Evolutionary conservation across 2,888 invertebrate species (phyloP).

Genomic region (Agrilus mali): DNA sequence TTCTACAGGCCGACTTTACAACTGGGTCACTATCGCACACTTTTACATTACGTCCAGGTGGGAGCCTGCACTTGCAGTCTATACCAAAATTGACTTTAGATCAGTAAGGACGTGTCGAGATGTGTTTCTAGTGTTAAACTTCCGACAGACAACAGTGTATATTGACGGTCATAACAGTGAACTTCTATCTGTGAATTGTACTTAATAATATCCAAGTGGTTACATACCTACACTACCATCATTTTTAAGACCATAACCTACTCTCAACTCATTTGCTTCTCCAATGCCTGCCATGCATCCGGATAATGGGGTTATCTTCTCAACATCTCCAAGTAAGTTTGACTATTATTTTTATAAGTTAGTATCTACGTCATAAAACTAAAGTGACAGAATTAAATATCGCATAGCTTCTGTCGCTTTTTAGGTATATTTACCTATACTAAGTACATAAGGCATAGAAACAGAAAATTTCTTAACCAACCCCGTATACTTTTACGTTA

Average conservation of each 20-base stretch:
- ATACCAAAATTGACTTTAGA: conserved; percentile 17
- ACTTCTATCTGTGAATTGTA: too few species aligned
- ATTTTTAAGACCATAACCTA: too few species aligned
- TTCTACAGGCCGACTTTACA: conserved; percentile 29
- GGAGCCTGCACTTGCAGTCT: conserved; percentile 27
- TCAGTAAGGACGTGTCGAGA: conserved; percentile 21
- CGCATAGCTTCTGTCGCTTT: too few species aligned
- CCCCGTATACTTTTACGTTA: background rate
- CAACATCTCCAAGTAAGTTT: conserved; percentile 29
- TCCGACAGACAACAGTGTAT: too few species aligned
- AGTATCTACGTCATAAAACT: background rate
- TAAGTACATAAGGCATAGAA: too few species aligned
- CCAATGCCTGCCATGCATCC: conserved; percentile 28
- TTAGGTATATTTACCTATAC: too few species aligned
- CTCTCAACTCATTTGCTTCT: conserved; percentile 10
- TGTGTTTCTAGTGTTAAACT: conserved; percentile 17
- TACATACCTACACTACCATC: too few species aligned
- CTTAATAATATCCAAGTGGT: too few species aligned
- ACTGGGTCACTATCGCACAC: conserved; percentile 37
- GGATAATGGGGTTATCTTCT: conserved; percentile 33
- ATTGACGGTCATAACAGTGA: too few species aligned
- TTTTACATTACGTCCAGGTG: conserved; percentile 31
- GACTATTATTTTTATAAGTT: background rate
- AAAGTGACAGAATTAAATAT: background rate
- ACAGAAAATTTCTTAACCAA: background rate